Evolutionary conservation across 2,113 vertebrate genomes (phyloP).

Genomic region (Paramisgurnus dabryanus): DNA sequence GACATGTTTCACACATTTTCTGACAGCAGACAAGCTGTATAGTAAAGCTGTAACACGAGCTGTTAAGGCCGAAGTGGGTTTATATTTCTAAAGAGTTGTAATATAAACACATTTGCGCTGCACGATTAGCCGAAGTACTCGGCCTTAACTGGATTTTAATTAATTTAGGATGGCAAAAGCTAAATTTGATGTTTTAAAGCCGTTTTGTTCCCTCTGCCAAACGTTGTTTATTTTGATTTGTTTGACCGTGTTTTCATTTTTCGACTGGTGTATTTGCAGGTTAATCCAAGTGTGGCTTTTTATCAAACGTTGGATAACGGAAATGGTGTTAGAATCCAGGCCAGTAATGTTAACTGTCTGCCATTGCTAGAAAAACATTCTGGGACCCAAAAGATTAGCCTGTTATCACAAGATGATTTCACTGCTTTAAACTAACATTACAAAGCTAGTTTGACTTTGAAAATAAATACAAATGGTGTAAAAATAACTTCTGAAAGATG

Average conservation of each 20-base stretch:
- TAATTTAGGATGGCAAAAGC: constrained; percentile 25
- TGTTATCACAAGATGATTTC: constrained; percentile 14
- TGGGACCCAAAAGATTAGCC: neutral
- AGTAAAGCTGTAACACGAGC: constrained; percentile 23
- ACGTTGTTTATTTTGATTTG: constrained; percentile 19
- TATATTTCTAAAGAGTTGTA: constrained; percentile 22
- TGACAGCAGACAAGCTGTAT: constrained; percentile 9
- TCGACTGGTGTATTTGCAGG: neutral
- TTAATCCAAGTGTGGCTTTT: neutral
- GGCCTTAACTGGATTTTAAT: constrained; percentile 22
- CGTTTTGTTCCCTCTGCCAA: neutral
- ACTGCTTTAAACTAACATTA: constrained; percentile 22
- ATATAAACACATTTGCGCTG: constrained; percentile 30
- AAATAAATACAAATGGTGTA: neutral
- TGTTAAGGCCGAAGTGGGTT: neutral
- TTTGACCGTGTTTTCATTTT: neutral
- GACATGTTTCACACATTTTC: constrained; percentile 8
- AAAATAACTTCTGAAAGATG: neutral
- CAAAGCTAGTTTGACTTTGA: neutral
- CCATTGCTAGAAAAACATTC: constrained; percentile 26
- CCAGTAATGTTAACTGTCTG: constrained; percentile 1
- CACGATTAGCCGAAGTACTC: constrained; percentile 14
- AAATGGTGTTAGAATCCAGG: neutral
- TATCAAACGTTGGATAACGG: constrained; percentile 12
- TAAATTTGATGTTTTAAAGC: neutral